A percentile compares a stretch with the other conserved stretches of the same genome.
phyloP scores from a whole-genome alignment of 2,113 vertebrate genomes.

The Cnemophilus loriae region DNA sequence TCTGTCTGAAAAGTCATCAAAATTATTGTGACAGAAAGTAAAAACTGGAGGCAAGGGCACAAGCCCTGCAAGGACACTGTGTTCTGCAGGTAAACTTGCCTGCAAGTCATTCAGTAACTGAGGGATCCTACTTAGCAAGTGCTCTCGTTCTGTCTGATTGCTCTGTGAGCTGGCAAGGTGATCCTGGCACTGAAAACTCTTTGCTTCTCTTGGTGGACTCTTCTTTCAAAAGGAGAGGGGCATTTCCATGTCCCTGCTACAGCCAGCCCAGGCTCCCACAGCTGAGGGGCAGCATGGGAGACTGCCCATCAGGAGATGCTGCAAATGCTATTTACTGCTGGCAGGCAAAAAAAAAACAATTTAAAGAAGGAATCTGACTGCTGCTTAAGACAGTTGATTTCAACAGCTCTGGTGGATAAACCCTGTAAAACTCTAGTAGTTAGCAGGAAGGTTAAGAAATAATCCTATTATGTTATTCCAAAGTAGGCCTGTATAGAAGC shows the following conservation, averaged over 20 bases:
- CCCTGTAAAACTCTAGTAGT: not conserved
- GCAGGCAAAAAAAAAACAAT: not conserved
- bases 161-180: not conserved
- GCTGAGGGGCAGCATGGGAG: not conserved
- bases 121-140: not conserved
- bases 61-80: not conserved
- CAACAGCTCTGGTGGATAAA: not conserved
- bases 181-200: not conserved
- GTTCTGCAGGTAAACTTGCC: not conserved
- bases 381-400: not conserved
- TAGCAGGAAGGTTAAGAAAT: not conserved
- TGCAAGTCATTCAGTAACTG: not conserved
- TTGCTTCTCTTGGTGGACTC: not conserved
- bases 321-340: not conserved
- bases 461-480: not conserved
- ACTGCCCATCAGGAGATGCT: not conserved
- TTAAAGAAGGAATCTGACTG: not conserved
- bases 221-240: not conserved
- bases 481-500: not conserved
- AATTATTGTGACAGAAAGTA: not conserved
- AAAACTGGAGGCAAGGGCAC: not conserved
- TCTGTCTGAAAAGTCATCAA: not conserved
- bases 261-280: not conserved
- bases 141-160: not conserved
- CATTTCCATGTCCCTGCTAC: not conserved